Evolutionary conservation across 2,113 vertebrate genomes (phyloP).

Genomic region (Chamaetylas fuelleborni): DNA sequence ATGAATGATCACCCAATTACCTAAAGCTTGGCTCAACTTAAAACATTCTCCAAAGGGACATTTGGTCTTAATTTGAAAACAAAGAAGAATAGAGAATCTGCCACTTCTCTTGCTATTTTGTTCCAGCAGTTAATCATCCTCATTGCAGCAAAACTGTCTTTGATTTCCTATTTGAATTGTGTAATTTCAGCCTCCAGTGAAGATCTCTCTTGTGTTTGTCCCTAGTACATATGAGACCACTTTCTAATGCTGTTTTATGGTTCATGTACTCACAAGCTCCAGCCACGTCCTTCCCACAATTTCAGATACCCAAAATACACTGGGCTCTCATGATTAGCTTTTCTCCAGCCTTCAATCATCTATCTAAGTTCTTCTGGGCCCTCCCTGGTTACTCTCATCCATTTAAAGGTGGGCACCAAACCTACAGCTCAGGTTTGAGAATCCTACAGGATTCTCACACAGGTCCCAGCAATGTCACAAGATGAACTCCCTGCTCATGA

Average conservation of each 20-base stretch:
- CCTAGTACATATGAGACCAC: background rate
- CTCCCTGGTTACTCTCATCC: background rate
- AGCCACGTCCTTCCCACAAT: background rate
- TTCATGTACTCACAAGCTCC: background rate
- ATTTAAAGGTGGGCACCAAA: background rate
- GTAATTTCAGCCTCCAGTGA: background rate
- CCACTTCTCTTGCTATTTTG: background rate
- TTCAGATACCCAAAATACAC: background rate
- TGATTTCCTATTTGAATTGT: background rate
- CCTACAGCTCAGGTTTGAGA: background rate
- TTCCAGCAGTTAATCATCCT: background rate
- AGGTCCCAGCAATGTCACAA: background rate
- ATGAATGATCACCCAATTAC: background rate
- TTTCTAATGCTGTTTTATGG: background rate
- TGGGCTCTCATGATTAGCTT: background rate
- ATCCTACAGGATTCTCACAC: background rate
- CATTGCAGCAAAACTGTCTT: background rate
- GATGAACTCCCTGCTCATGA: background rate
- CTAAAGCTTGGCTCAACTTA: background rate
- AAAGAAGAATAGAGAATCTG: background rate
- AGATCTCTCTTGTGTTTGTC: background rate
- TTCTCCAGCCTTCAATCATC: background rate
- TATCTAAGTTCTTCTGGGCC: background rate
- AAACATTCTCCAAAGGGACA: background rate
- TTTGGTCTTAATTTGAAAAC: constrained; percentile 1